These are phyloP conservation scores for Akabosia matsudoensis DNA, from an alignment of 1,140 invertebrate genomes.

Conservation along the genomic window DNA sequence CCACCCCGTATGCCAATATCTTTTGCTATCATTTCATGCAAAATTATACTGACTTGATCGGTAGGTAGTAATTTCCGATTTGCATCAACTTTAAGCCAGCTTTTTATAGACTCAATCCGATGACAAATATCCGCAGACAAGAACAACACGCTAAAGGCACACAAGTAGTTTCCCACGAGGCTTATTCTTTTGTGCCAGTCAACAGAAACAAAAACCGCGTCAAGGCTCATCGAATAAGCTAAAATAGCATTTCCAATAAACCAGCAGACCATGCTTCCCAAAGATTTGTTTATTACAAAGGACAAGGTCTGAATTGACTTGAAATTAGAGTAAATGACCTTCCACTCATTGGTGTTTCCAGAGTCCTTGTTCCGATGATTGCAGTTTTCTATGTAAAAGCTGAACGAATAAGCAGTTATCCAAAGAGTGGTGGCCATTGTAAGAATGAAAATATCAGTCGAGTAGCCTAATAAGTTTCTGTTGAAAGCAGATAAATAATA, in stretches of 20 bases:
- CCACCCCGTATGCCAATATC: neutral
- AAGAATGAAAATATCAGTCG: neutral
- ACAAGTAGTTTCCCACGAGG: neutral
- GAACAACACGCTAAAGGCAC: neutral
- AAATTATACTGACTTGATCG: neutral
- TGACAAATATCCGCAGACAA: neutral
- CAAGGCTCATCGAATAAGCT: neutral
- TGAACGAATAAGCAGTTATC: neutral
- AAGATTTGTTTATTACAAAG: neutral
- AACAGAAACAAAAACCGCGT: neutral
- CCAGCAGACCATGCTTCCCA: neutral
- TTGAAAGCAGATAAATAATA: neutral
- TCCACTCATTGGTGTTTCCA: neutral
- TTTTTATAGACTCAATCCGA: neutral
- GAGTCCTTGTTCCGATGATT: neutral
- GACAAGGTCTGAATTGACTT: neutral
- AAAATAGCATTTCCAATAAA: neutral
- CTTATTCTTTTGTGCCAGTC: neutral
- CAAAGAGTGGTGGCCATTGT: neutral
- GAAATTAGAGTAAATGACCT: neutral
- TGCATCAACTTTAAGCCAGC: neutral
- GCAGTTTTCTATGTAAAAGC: neutral
- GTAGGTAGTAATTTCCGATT: neutral
- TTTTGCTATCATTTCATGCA: conserved; percentile 5
- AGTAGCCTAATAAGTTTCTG: neutral